Base-by-base conservation (phyloP, 2,797 vertebrate species). In the Clarias platycephalus region DNA sequence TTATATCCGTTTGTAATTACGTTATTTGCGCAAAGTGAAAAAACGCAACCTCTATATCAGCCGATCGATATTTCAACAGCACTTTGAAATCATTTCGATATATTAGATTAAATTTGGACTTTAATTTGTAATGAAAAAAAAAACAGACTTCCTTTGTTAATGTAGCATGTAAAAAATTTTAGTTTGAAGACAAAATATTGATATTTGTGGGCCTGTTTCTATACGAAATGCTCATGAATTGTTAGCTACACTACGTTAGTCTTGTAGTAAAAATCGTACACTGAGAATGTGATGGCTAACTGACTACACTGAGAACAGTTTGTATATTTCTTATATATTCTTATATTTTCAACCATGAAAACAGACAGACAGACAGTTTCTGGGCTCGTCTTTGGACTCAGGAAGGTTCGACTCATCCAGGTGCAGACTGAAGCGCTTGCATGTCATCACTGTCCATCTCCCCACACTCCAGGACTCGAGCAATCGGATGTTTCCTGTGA, bases 401-500 rank as follows among this genome's bases (percentile, higher is more conserved):
- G 13, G 26, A n/a, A 9, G 22, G 22, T 37, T 28, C n/a, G 40
- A 24, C 67, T 88, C 49, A 67, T 57, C 86, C 63, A 84, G 83
- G 86, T 89, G 28, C 49, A 75, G 67, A n/a, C 40, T 77, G 26
- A 26, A 20, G 44, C n/a, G 4, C 58, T 63, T 68, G 37, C 13
- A 5, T 40, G 68, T 80, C 60, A 87, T 90, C 80, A 93, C 77
- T 22, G 62, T 63, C 90, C 81, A 79, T 70, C 88, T 0, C 77
- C 87, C 64, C 88, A 31, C 26, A 92, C 87, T 81, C 86, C 87
- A 8, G 88, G 83, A 37, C 81, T 84, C 66, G 92, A 92, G 7
- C 89, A 86, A 68, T 93, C 92, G 28, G 91, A 18, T 1, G 74
- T 81, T 78, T 93, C 92, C 94, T 95, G 85, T 10, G 58, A 78